phyloP scores from a whole-genome alignment of 2,797 vertebrate genomes.

The Sebastes vulpes region DNA sequence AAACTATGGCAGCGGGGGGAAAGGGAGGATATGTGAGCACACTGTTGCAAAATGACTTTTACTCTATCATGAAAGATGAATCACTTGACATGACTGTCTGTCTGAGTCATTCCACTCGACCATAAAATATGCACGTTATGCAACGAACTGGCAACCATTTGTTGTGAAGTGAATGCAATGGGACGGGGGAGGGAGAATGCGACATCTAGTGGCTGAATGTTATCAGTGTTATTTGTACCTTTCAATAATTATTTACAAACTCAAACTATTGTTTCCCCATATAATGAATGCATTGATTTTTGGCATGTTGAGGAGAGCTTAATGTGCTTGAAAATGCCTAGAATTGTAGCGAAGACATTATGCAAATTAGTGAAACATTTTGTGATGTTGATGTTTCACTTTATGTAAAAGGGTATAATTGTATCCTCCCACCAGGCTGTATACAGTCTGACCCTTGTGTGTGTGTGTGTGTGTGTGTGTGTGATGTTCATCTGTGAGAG shows the following conservation, averaged over 20 bases:
- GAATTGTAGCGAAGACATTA: not conserved
- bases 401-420: not conserved
- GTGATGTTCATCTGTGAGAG: not conserved
- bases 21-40: too few relatives aligned
- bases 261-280: not conserved
- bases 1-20: too few relatives aligned
- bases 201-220: too few relatives aligned
- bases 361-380: not conserved
- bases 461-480: not conserved
- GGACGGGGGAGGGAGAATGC: too few relatives aligned
- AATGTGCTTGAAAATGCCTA: not conserved
- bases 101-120: too few relatives aligned
- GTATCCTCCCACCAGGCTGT: not conserved
- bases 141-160: too few relatives aligned
- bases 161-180: too few relatives aligned
- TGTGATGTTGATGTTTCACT: not conserved
- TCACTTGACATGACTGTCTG: too few relatives aligned
- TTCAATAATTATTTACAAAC: not conserved
- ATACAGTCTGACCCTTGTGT: not conserved
- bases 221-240: too few relatives aligned
- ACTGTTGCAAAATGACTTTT: too few relatives aligned
- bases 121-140: too few relatives aligned
- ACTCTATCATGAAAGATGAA: too few relatives aligned
- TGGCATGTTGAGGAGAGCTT: not conserved
- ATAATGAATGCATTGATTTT: not conserved